Percentiles rank a stretch among this genome's conserved stretches.
phyloP scores from a whole-genome alignment of 2,113 vertebrate genomes.

The Zosterops lateralis region DNA sequence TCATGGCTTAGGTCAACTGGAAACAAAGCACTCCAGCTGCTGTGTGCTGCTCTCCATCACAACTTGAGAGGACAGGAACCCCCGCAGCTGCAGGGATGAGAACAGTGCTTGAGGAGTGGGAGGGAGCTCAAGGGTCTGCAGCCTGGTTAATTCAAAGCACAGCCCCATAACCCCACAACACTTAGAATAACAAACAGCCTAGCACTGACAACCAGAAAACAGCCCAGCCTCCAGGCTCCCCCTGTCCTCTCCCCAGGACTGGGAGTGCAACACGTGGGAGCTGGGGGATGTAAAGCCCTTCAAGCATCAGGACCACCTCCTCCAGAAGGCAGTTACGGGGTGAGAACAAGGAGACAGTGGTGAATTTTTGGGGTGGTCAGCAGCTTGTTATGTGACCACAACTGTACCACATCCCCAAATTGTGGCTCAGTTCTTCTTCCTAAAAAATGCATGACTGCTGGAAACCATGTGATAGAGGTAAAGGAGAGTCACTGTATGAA shows the following conservation, averaged over 20 bases:
- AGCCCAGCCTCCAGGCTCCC: not conserved
- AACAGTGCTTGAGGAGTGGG: not conserved
- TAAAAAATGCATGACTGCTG: not conserved
- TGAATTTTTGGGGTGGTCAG: not conserved
- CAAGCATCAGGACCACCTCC: not conserved
- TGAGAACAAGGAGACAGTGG: not conserved
- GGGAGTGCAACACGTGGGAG: accelerated
- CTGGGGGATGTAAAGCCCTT: not conserved
- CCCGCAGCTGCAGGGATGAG: not conserved
- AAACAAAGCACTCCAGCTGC: not conserved
- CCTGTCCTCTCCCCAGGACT: not conserved
- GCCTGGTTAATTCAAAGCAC: not conserved
- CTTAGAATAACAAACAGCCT: not conserved
- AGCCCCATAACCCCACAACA: not conserved
- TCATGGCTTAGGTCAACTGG: not conserved
- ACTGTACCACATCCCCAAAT: not conserved
- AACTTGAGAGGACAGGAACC: not conserved
- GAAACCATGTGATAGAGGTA: not conserved
- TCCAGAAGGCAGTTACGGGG: not conserved
- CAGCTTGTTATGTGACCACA: not conserved
- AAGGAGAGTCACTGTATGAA: not conserved
- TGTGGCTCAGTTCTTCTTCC: not conserved
- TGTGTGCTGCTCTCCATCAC: accelerated
- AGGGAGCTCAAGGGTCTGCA: not conserved
- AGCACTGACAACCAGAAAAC: not conserved